A percentile compares a stretch with the other conserved stretches of the same genome.
Conservation (phyloP, 2,888 invertebrate genomes). For the Oligia strigilis region DNA sequence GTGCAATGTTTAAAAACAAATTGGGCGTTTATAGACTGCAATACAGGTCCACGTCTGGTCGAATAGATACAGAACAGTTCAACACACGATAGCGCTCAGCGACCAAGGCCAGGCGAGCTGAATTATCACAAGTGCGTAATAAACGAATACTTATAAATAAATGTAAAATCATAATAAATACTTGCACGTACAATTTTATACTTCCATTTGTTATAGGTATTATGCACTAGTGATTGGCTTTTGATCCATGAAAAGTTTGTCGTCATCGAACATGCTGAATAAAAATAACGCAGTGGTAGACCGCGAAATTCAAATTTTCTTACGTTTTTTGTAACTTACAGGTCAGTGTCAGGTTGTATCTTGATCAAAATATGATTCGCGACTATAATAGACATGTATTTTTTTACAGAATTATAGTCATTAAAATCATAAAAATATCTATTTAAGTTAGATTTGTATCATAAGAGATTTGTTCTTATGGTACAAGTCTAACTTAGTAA, state of each 20-base stretch:
- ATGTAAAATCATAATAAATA: constrained; percentile 57
- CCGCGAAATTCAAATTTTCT: no score
- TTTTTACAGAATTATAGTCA: no score
- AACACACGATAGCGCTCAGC: constrained; percentile 87
- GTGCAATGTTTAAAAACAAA: constrained; percentile 43
- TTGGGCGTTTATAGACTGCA: constrained; percentile 38
- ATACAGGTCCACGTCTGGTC: constrained; percentile 56
- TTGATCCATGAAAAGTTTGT: constrained; percentile 1
- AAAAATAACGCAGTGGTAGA: not conserved
- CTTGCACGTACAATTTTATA: constrained; percentile 29
- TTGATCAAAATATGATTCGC: no score
- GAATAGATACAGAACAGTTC: constrained; percentile 79
- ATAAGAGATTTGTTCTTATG: no score
- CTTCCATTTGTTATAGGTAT: not conserved
- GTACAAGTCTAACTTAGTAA: no score
- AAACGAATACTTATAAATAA: constrained; percentile 59
- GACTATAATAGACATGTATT: no score
- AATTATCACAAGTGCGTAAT: constrained; percentile 74
- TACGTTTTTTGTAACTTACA: no score
- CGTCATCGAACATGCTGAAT: not conserved
- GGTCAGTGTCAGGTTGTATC: no score
- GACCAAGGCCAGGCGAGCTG: constrained; percentile 83
- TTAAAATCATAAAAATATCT: no score
- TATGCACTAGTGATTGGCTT: constrained; percentile 20
- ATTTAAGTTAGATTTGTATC: no score